Evolutionary conservation across 1,140 invertebrate species (phyloP), one percentile per base, ranked within the genome.

Genomic region (Drosophila persimilis): DNA sequence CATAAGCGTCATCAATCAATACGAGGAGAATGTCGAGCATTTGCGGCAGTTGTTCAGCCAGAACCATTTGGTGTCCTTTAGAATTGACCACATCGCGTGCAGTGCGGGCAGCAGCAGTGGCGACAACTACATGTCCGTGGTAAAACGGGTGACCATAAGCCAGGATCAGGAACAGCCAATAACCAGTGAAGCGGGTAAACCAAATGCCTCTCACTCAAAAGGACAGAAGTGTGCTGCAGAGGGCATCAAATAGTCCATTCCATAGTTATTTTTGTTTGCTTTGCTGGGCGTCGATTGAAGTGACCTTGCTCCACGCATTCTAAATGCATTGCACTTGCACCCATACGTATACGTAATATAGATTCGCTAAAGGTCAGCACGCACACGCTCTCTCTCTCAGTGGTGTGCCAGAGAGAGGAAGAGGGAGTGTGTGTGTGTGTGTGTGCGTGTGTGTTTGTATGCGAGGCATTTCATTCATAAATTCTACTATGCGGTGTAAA

Each of bases 51-150:
- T 88, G 53, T 84, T 90, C 35, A 58, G 65, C 46, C 62, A 54
- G 15, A 90, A 57, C 54, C 76, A 84, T 51, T 53, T 90, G 58
- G 63, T 89, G 46, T 73, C 73, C 46, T 90, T 90, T 66, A 72
- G 70, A 47, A 89, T 90, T 58, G 75, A 71, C 29, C 67, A 71
- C 48, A 86, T 91, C 6, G 65, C 62, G 15, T 91, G 90, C 71
- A 77, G 70, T 31, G 78, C 90, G 24, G 90, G 90, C 48, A 91
- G 90, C 62, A 88, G 90, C 73, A 84, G 79, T 15, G 90, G 90
- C 48, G 90, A 91, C 60, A 91, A 91, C 57, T 91, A 91, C 31
- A 91, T 91, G 90, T 91, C 90, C 17, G 77, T 91, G 57, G 83
- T 91, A 29, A 91, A 92, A 74, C 79, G 92, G 65, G 72, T 92